These are phyloP conservation scores for Caerostris extrusa DNA, from an alignment of 1,140 invertebrate genomes.

Conservation along the genomic window DNA sequence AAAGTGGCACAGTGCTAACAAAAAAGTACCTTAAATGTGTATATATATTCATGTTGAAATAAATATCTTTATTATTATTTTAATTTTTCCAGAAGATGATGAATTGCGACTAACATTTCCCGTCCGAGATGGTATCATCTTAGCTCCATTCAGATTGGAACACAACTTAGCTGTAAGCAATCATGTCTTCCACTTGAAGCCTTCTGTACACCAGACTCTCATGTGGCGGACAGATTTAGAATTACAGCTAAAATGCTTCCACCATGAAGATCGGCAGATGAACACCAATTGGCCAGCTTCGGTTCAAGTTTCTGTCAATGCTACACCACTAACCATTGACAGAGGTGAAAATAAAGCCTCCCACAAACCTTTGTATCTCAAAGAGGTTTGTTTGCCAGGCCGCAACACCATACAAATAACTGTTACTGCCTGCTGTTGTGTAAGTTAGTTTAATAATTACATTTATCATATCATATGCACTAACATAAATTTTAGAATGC, in stretches of 20 bases:
- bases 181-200: constrained; percentile 97
- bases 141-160: constrained; percentile 96
- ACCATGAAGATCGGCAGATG: constrained; percentile 97
- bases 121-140: constrained; percentile 95
- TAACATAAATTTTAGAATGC: too few species aligned
- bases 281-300: constrained; percentile 98
- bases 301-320: constrained; percentile 90
- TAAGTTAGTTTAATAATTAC: constrained; percentile 85
- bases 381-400: constrained; percentile 95
- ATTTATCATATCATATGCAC: background rate
- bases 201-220: constrained; percentile 95
- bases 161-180: constrained; percentile 98
- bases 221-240: constrained; percentile 95
- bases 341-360: constrained; percentile 96
- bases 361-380: constrained; percentile 97
- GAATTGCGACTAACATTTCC: constrained; percentile 97
- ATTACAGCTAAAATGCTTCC: constrained; percentile 97
- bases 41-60: too few species aligned
- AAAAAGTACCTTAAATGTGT: too few species aligned
- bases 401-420: constrained; percentile 98
- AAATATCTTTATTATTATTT: too few species aligned
- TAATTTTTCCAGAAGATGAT: constrained; percentile 87
- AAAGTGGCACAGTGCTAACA: too few species aligned
- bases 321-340: constrained; percentile 92
- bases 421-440: constrained; percentile 97